Conservation (phyloP, 2,888 invertebrate genomes). For the Mechanitis mazaeus region DNA sequence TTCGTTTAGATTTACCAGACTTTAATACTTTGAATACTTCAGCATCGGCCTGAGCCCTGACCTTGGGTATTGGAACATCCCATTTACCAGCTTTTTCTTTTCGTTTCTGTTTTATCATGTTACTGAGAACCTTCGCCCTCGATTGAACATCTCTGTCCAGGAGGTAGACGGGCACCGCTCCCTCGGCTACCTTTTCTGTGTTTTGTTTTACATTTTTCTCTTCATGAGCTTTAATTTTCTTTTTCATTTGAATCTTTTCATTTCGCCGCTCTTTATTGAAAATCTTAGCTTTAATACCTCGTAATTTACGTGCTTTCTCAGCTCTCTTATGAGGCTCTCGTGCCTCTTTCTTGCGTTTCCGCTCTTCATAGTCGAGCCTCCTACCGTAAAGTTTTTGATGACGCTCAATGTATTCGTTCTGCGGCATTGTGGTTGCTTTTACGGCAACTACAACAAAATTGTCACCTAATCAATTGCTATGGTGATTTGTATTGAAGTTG, state of each 20-base stretch:
- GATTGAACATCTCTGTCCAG: slow-evolving; percentile 97
- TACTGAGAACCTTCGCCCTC: slow-evolving; percentile 95
- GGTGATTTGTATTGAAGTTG: slow-evolving; percentile 21
- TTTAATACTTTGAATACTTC: slow-evolving; percentile 97
- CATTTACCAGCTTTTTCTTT: slow-evolving; percentile 99
- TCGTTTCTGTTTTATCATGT: slow-evolving; percentile 99
- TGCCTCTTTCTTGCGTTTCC: slow-evolving; percentile 96
- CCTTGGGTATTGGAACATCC: slow-evolving; percentile 99
- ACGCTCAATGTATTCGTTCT: slow-evolving; percentile 99
- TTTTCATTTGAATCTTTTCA: slow-evolving; percentile 99
- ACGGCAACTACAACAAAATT: slow-evolving; percentile 76
- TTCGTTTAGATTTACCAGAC: slow-evolving; percentile 93
- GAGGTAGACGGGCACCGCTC: slow-evolving; percentile 97
- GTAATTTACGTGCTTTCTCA: slow-evolving; percentile 91
- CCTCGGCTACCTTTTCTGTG: slow-evolving; percentile 89
- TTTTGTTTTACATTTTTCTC: slow-evolving; percentile 93
- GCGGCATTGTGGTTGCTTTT: slow-evolving; percentile 88
- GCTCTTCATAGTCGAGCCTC: slow-evolving; percentile 97
- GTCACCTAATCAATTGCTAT: slow-evolving; percentile 46
- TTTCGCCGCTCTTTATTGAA: slow-evolving; percentile 97
- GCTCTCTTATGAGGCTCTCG: slow-evolving; percentile 94
- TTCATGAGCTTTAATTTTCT: slow-evolving; percentile 98
- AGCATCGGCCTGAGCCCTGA: slow-evolving; percentile 95
- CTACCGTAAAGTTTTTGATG: slow-evolving; percentile 97
- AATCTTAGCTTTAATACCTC: slow-evolving; percentile 98